Evolutionary conservation across 2,888 invertebrate species (phyloP).

Genomic region (Lasioglossum lativentre): DNA sequence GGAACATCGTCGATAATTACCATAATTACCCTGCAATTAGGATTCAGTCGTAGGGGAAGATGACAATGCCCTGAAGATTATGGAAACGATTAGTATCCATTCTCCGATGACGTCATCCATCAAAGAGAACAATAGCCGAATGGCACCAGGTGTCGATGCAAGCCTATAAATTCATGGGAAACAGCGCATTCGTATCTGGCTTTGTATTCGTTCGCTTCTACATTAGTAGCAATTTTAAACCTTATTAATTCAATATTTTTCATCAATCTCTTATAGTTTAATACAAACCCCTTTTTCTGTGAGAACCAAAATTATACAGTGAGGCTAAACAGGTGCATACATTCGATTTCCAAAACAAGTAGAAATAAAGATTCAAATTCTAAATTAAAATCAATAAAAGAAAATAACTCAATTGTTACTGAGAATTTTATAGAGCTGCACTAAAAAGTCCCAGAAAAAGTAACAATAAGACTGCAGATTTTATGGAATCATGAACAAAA

Average conservation of each 20-base stretch:
- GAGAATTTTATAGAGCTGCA: no score
- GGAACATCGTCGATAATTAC: conserved; percentile 20
- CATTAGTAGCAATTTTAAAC: background rate
- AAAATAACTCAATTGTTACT: no score
- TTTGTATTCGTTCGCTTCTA: background rate
- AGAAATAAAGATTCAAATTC: no score
- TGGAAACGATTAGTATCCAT: conserved; percentile 57
- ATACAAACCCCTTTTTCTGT: no score
- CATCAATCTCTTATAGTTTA: no score
- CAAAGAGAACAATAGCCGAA: conserved; percentile 55
- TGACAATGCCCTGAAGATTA: conserved; percentile 45
- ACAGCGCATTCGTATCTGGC: background rate
- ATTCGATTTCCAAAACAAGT: no score
- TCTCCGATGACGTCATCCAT: conserved; percentile 48
- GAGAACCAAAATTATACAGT: no score
- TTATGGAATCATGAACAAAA: no score
- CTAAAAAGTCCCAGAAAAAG: no score
- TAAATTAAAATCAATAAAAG: no score
- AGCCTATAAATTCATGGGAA: conserved; percentile 39
- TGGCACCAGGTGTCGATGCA: conserved; percentile 45
- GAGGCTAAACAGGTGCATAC: no score
- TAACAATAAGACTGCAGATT: no score
- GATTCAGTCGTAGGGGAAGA: conserved; percentile 19
- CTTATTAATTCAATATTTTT: background rate
- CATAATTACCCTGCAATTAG: conserved; percentile 43